These are phyloP conservation scores for Leptatherina wallacei DNA, from an alignment of 2,797 vertebrate species.

Conservation along the genomic window DNA sequence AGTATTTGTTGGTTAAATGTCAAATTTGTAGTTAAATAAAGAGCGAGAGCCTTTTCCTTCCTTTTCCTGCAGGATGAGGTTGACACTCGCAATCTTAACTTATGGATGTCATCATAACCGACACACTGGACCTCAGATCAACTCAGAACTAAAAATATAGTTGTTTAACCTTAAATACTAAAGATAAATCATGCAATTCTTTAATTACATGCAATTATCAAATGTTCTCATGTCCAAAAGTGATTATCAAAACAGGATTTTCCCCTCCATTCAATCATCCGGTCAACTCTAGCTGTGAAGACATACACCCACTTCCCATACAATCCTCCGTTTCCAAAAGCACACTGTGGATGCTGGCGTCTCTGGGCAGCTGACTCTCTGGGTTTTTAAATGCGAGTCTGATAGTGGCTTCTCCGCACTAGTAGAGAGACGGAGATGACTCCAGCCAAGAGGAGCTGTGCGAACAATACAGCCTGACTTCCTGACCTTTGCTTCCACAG, in stretches of 20 bases:
- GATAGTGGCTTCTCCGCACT: slow-evolving; percentile 26
- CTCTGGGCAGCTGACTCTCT: slow-evolving; percentile 34
- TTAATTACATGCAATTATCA: slow-evolving; percentile 13
- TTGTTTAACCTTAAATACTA: slow-evolving; percentile 14
- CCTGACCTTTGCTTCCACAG: slow-evolving; percentile 74
- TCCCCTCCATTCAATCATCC: slow-evolving; percentile 42
- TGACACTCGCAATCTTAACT: not conserved
- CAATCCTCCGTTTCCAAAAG: slow-evolving; percentile 58
- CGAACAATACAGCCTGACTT: slow-evolving; percentile 81
- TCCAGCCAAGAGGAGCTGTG: slow-evolving; percentile 61
- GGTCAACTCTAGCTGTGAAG: slow-evolving; percentile 42
- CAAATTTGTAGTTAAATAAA: not conserved
- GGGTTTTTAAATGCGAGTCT: slow-evolving; percentile 39
- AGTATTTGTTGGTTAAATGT: not conserved
- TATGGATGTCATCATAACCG: no score
- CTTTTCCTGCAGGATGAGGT: not conserved
- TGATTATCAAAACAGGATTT: slow-evolving; percentile 46
- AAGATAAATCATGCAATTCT: slow-evolving; percentile 31
- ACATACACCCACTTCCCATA: slow-evolving; percentile 55
- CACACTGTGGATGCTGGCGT: slow-evolving; percentile 43
- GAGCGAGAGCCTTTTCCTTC: not conserved
- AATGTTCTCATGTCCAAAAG: slow-evolving; percentile 21
- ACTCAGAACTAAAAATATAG: slow-evolving; percentile 23
- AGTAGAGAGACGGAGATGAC: slow-evolving; percentile 50
- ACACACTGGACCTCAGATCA: not conserved